Conservation (phyloP, 1,140 invertebrate species). For the Macrobrachium nipponense region DNA sequence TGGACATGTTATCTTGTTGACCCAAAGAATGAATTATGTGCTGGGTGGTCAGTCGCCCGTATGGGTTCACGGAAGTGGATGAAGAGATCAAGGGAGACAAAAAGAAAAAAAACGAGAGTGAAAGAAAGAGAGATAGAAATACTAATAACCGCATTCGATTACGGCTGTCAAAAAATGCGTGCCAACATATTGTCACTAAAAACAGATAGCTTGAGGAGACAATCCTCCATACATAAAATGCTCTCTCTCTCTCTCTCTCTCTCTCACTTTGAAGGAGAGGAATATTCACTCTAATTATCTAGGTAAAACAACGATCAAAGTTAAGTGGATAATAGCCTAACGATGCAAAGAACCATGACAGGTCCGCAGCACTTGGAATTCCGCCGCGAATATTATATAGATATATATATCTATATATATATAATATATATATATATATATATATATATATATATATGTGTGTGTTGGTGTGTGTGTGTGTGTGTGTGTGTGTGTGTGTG, state of each 20-base stretch:
- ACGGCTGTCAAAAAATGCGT: no score
- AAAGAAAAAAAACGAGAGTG: constrained; percentile 18
- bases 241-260: constrained; percentile 11
- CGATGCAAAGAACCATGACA: no score
- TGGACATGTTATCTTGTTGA: no score
- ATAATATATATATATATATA: no score
- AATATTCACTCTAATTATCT: background rate
- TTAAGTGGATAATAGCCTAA: background rate
- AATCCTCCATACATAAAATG: background rate
- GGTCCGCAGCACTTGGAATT: no score
- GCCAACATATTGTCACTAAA: no score
- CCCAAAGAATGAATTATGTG: background rate
- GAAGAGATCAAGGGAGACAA: background rate
- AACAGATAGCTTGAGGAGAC: no score
- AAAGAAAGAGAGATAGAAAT: background rate
- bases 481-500: no score
- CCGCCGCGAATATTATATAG: no score
- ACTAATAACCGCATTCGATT: background rate
- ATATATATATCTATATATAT: no score
- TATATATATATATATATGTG: no score
- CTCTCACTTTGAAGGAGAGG: background rate
- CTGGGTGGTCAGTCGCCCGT: background rate
- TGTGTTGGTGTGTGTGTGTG: no score
- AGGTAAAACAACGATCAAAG: background rate
- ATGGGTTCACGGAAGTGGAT: background rate